phyloP scores from a whole-genome alignment of 2,888 invertebrate genomes.

The Chloromyia formosa region DNA sequence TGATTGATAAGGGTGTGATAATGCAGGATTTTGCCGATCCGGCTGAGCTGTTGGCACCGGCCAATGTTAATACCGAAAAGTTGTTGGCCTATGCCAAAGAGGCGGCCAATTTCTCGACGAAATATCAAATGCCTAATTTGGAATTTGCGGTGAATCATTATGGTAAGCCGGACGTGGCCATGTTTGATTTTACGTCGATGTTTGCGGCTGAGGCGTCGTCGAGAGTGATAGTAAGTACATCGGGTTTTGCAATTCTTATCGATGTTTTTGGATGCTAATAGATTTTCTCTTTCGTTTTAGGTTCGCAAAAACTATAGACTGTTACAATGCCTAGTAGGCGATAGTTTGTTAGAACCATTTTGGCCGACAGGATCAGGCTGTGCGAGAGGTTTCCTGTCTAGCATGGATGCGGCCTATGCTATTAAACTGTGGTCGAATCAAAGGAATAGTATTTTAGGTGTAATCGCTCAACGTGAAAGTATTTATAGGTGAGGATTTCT shows the following conservation, averaged over 20 bases:
- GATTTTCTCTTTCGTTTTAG: conserved; percentile 49
- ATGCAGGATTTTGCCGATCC: conserved; percentile 92
- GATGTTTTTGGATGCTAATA: too few relatives aligned
- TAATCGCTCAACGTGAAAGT: conserved; percentile 93
- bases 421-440: conserved; percentile 86
- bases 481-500: conserved; percentile 78
- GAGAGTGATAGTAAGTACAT: conserved; percentile 70
- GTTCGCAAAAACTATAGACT: conserved; percentile 76
- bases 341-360: conserved; percentile 95
- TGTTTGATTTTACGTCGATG: conserved; percentile 99
- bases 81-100: conserved; percentile 91
- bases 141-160: conserved; percentile 98
- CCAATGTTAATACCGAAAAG: conserved; percentile 91
- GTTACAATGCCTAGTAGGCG: conserved; percentile 91
- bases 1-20: conserved; percentile 92
- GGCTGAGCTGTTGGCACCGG: conserved; percentile 81
- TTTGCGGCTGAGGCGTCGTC: conserved; percentile 96
- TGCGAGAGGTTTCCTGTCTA: conserved; percentile 95
- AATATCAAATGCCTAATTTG: conserved; percentile 82
- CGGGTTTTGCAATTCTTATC: not conserved
- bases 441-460: conserved; percentile 70
- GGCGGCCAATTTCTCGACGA: conserved; percentile 94
- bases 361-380: conserved; percentile 99
- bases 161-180: conserved; percentile 95
- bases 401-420: conserved; percentile 96